Conservation (phyloP, 2,113 vertebrate species). For the Sterna hirundo region DNA sequence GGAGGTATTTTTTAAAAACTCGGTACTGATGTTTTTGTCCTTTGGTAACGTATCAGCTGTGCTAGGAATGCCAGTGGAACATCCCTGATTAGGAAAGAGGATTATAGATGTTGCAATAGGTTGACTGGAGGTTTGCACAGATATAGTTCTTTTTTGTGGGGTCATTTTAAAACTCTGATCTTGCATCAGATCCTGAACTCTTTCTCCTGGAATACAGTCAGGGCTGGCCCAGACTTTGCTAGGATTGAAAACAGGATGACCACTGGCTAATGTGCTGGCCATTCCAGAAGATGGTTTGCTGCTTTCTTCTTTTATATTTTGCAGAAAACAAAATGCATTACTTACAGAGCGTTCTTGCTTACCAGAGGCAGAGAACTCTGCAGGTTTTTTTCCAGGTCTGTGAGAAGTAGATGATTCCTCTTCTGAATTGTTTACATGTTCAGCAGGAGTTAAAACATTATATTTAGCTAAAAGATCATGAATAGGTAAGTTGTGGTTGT, state of each 20-base stretch:
- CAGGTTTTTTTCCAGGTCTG: background rate
- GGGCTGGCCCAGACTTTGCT: constrained; percentile 51
- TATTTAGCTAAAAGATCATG: constrained; percentile 57
- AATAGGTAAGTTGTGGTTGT: constrained; percentile 35
- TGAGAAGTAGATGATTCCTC: constrained; percentile 36
- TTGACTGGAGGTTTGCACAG: constrained; percentile 59
- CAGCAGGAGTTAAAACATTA: constrained; percentile 39
- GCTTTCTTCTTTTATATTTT: constrained; percentile 32
- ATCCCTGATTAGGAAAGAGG: constrained; percentile 61
- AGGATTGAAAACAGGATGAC: constrained; percentile 32
- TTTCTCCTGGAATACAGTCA: constrained; percentile 44
- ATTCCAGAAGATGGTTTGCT: background rate
- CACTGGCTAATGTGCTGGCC: background rate
- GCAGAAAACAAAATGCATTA: background rate
- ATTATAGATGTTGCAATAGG: constrained; percentile 55
- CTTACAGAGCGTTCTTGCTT: background rate
- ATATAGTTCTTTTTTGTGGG: constrained; percentile 47
- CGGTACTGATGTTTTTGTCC: background rate
- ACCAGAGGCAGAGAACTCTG: background rate
- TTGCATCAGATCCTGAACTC: constrained; percentile 54
- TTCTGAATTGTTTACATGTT: constrained; percentile 30
- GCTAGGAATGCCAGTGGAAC: constrained; percentile 20
- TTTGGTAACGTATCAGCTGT: constrained; percentile 31
- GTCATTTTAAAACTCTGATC: constrained; percentile 62
- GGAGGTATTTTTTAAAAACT: constrained; percentile 42